These are phyloP conservation scores for Gymnoscelis rufifasciata DNA, from an alignment of 2,888 invertebrate species.

Conservation along the genomic window DNA sequence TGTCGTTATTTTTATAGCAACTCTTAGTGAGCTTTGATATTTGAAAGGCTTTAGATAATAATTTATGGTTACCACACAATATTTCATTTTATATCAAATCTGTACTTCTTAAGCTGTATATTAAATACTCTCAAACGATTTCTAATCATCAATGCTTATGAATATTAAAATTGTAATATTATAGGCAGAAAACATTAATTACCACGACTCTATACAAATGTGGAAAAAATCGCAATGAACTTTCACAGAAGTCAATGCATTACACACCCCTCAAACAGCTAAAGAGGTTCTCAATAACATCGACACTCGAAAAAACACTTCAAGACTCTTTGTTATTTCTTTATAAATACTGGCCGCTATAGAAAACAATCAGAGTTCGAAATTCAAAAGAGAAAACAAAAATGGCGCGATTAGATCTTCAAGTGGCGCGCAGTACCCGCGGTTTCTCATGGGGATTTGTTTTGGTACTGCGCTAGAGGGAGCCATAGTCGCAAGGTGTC, in stretches of 20 bases:
- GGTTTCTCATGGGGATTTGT: constrained; percentile 77
- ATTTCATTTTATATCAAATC: no score
- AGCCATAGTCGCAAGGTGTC: constrained; percentile 45
- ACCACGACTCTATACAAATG: no score
- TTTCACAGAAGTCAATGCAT: constrained; percentile 33
- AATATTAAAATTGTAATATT: no score
- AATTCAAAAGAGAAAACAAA: constrained; percentile 58
- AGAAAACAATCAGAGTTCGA: constrained; percentile 61
- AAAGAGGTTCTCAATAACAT: constrained; percentile 64
- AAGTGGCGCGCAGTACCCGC: constrained; percentile 59
- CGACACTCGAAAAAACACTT: constrained; percentile 62
- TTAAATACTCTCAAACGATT: no score
- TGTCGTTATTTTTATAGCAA: constrained; percentile 10
- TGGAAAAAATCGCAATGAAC: constrained; percentile 35
- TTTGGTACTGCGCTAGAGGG: constrained; percentile 73
- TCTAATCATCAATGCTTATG: no score
- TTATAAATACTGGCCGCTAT: constrained; percentile 54
- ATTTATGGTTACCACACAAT: no score
- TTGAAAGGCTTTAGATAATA: neutral
- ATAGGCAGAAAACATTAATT: no score
- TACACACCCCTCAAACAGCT: constrained; percentile 45
- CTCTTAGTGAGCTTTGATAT: constrained; percentile 2
- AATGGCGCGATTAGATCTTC: constrained; percentile 75
- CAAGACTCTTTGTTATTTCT: constrained; percentile 46
- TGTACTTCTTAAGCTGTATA: no score